Evolutionary conservation across 2,113 vertebrate species (phyloP).

Genomic region (Petaurus breviceps): DNA sequence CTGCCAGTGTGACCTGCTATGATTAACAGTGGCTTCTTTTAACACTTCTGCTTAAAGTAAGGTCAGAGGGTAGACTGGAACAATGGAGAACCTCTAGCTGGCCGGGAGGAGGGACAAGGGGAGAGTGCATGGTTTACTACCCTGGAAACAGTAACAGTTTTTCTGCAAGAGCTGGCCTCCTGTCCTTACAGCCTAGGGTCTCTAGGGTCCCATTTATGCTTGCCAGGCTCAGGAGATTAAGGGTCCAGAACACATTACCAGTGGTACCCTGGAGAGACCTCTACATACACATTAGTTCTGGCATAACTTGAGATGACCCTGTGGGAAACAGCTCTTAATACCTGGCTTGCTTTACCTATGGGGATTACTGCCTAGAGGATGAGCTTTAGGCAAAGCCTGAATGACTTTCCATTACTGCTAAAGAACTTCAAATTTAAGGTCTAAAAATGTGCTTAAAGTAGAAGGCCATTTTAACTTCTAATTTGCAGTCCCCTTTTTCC

Average conservation of each 20-base stretch:
- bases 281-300: background rate
- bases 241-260: background rate
- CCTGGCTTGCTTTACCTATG: background rate
- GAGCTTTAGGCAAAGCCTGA: background rate
- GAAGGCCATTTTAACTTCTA: background rate
- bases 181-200: background rate
- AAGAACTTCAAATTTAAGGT: background rate
- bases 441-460: background rate
- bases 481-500: background rate
- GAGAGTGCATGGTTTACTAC: background rate
- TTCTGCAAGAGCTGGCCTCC: background rate
- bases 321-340: background rate
- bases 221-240: constrained; percentile 43
- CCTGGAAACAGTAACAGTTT: background rate
- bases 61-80: background rate
- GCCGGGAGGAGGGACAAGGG: background rate
- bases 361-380: background rate
- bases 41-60: no score
- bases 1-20: constrained; percentile 15
- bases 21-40: background rate
- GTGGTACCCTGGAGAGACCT: constrained; percentile 28
- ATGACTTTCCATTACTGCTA: background rate
- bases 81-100: background rate
- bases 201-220: constrained; percentile 27
- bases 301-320: background rate